These are phyloP conservation scores for Leucoraja erinaceus DNA, from an alignment of 2,113 vertebrate species.

Conservation along the genomic window DNA sequence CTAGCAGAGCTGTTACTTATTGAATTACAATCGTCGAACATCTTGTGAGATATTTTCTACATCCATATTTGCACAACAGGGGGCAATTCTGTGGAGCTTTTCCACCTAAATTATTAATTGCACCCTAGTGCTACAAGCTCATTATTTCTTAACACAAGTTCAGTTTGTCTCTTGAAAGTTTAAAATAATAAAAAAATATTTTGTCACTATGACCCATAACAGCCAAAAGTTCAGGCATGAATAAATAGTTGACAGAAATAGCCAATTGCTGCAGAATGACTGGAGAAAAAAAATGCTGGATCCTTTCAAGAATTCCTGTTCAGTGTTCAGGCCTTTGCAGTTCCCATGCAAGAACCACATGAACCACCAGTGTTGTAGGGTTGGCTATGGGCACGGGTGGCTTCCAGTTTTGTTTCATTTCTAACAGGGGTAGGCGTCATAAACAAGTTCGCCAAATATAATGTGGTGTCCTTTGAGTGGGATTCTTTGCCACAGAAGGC, in stretches of 20 bases:
- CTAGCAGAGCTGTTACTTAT: background rate
- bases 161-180: background rate
- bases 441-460: background rate
- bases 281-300: background rate
- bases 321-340: background rate
- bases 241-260: background rate
- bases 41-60: background rate
- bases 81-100: background rate
- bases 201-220: background rate
- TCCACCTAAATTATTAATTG: constrained; percentile 26
- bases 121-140: background rate
- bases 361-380: background rate
- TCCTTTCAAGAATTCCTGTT: background rate
- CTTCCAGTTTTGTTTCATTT: background rate
- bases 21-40: background rate
- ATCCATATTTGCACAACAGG: background rate
- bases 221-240: background rate
- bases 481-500: no score
- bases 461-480: background rate
- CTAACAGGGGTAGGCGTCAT: background rate
- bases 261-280: background rate
- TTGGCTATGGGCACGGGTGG: background rate
- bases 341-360: background rate
- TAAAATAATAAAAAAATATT: constrained; percentile 8
- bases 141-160: background rate